Conservation (phyloP, 2,888 invertebrate species). For the Pterostichus madidus region DNA sequence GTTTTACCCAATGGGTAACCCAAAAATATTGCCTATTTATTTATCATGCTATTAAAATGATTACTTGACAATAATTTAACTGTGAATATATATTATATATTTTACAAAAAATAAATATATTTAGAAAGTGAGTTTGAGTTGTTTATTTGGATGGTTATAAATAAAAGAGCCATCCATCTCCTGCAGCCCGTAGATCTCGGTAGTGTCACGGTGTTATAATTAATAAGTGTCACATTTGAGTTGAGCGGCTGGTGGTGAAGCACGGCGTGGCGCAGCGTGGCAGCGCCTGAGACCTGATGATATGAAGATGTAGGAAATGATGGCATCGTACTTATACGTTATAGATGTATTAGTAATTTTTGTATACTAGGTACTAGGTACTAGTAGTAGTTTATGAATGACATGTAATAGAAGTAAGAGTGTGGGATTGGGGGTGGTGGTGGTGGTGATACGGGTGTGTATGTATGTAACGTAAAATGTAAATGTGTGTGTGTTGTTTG, state of each 20-base stretch:
- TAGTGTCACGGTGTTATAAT: constrained; percentile 13
- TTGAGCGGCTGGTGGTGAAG: too few species aligned
- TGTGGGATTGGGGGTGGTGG: not conserved
- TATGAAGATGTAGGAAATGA: constrained; percentile 31
- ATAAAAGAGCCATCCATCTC: not conserved
- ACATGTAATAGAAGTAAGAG: not conserved
- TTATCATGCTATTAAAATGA: constrained; percentile 52
- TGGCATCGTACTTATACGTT: not conserved
- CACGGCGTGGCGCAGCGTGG: not conserved
- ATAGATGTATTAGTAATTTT: too few species aligned
- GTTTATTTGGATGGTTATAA: not conserved
- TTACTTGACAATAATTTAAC: constrained; percentile 53
- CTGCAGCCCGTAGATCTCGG: not conserved
- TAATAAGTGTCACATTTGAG: constrained; percentile 16
- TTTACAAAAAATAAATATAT: constrained; percentile 57
- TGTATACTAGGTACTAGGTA: not conserved
- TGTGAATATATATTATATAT: constrained; percentile 57
- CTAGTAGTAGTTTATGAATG: not conserved
- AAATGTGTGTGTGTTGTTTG: constrained; percentile 38
- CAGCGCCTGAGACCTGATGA: constrained; percentile 11
- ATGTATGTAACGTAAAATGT: too few species aligned
- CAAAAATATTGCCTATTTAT: constrained; percentile 53
- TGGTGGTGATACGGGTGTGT: not conserved
- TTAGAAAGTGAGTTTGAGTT: constrained; percentile 1
- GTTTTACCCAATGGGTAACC: constrained; percentile 61